phyloP scores from a whole-genome alignment of 2,797 vertebrate species.

The Tapera naevia region DNA sequence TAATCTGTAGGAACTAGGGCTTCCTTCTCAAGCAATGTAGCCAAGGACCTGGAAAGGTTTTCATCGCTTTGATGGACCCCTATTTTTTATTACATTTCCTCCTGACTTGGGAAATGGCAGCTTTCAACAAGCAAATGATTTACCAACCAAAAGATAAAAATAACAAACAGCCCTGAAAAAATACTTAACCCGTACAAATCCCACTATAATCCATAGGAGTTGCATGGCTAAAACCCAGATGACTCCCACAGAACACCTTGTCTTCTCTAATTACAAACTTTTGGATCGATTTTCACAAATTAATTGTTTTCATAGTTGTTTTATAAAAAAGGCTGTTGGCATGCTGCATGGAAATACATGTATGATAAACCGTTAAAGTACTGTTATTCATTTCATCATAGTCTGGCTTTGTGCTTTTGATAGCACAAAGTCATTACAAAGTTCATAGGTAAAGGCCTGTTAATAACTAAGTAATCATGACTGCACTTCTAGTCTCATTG shows the following conservation, averaged over 20 bases:
- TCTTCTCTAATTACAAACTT: background rate
- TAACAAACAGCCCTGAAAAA: background rate
- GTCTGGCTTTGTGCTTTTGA: background rate
- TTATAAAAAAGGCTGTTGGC: background rate
- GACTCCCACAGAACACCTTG: background rate
- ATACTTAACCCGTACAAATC: background rate
- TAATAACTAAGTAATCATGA: background rate
- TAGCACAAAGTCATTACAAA: background rate
- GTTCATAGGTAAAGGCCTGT: background rate
- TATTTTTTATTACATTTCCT: background rate
- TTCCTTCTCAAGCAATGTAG: background rate
- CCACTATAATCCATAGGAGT: background rate
- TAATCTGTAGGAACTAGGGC: background rate
- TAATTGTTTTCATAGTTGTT: background rate
- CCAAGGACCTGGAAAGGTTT: background rate
- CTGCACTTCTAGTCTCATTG: background rate
- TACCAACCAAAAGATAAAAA: background rate
- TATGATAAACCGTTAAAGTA: background rate
- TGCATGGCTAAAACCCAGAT: background rate
- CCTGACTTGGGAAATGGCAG: background rate
- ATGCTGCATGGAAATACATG: background rate
- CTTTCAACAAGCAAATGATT: background rate
- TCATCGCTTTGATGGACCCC: background rate
- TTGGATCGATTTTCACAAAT: background rate
- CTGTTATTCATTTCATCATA: background rate